These are phyloP conservation scores for Synanthedon myopaeformis DNA, from an alignment of 2,888 invertebrate species.

Conservation along the genomic window DNA sequence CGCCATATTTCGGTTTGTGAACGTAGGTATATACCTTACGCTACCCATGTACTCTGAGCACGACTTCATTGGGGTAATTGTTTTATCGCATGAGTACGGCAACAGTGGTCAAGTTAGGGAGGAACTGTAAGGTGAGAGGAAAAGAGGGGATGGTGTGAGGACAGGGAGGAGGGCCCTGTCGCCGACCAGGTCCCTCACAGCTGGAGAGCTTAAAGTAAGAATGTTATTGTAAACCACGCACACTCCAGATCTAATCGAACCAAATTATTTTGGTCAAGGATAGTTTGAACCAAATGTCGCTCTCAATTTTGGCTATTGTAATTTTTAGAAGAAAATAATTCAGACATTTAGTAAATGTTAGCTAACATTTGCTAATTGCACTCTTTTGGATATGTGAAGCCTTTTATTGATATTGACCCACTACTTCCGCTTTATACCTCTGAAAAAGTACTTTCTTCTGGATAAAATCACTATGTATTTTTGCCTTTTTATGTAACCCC, in stretches of 20 bases:
- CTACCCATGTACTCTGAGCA: constrained; percentile 28
- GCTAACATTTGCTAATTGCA: too few species aligned
- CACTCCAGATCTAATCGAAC: constrained; percentile 55
- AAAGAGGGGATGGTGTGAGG: constrained; percentile 5
- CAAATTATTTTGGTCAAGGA: constrained; percentile 60
- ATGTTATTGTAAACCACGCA: constrained; percentile 53
- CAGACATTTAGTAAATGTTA: too few species aligned
- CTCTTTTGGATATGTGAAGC: too few species aligned
- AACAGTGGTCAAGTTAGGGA: constrained; percentile 33
- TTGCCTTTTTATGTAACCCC: too few species aligned
- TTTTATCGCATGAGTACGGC: constrained; percentile 65
- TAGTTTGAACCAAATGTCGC: constrained; percentile 44
- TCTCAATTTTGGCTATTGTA: constrained; percentile 26
- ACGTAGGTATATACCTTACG: constrained; percentile 12
- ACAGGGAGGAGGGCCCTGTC: background rate
- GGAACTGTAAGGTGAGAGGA: constrained; percentile 8
- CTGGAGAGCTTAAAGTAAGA: constrained; percentile 45
- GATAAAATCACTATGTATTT: too few species aligned
- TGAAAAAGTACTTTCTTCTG: too few species aligned
- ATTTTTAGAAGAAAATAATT: constrained; percentile 12
- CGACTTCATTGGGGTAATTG: constrained; percentile 60
- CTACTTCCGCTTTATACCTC: too few species aligned
- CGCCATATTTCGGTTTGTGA: constrained; percentile 27
- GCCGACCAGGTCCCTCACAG: constrained; percentile 30
- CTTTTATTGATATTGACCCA: too few species aligned